Evolutionary conservation across 2,888 invertebrate species (phyloP).

Genomic region (Dinocampus coccinellae): DNA sequence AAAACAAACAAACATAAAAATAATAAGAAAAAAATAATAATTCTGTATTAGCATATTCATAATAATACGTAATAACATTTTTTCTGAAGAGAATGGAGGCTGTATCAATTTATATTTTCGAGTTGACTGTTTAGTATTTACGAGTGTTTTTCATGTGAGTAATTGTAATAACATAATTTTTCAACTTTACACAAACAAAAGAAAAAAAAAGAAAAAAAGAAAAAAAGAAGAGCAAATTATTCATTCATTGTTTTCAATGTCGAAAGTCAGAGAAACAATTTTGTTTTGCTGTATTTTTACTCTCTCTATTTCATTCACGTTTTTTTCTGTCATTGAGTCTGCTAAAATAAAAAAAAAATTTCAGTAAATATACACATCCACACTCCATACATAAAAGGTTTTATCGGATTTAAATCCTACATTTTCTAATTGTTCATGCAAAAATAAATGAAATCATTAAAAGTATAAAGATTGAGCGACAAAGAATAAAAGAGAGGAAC

Average conservation of each 20-base stretch:
- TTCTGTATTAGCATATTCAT: background rate
- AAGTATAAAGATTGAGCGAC: constrained; percentile 10
- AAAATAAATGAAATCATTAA: constrained; percentile 25
- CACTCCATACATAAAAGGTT: constrained; percentile 15
- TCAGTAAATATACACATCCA: background rate
- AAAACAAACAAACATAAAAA: background rate
- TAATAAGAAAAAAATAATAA: background rate
- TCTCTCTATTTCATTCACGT: background rate
- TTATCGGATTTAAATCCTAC: constrained; percentile 17
- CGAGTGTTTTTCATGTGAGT: constrained; percentile 61
- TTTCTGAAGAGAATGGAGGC: constrained; percentile 42
- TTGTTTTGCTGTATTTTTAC: background rate
- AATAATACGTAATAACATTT: constrained; percentile 29
- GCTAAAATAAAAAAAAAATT: constrained; percentile 10
- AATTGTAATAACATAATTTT: constrained; percentile 48
- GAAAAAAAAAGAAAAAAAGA: background rate
- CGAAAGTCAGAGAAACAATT: background rate
- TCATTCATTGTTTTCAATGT: constrained; percentile 16
- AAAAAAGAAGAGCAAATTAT: too few relatives aligned
- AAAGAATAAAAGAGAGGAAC: constrained; percentile 18
- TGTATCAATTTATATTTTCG: constrained; percentile 61
- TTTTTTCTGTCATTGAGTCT: background rate
- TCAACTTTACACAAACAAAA: background rate
- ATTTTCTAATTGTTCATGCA: constrained; percentile 59
- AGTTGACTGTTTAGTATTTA: constrained; percentile 62